A percentile compares a stretch with the other conserved stretches of the same genome.
These are phyloP conservation scores for Phyllopteryx taeniolatus DNA, from an alignment of 2,113 vertebrate genomes.

Conservation along the genomic window DNA sequence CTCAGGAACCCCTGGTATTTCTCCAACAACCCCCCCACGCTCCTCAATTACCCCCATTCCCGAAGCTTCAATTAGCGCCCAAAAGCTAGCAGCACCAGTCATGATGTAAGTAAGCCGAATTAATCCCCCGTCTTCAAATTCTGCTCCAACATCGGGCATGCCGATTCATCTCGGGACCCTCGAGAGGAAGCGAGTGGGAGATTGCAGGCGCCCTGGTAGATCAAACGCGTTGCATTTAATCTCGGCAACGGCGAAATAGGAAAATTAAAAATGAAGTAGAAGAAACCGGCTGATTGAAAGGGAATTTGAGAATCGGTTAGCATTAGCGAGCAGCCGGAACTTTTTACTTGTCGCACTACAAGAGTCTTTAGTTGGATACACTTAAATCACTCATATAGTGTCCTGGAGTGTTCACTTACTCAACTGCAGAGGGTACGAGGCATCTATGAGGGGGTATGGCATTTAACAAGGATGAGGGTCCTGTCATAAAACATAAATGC, in stretches of 20 bases:
- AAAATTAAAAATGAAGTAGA: background rate
- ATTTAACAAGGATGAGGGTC: background rate
- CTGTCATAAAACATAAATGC: background rate
- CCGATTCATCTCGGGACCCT: conserved; percentile 1
- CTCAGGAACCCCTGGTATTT: background rate
- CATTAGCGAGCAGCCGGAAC: background rate
- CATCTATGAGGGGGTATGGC: background rate
- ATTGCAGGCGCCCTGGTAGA: background rate
- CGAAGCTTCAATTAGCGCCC: background rate
- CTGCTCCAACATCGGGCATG: background rate
- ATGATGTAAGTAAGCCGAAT: background rate
- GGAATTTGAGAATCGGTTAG: background rate
- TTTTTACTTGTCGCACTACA: background rate
- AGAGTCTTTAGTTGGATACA: background rate
- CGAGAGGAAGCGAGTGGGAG: background rate
- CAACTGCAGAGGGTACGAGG: background rate
- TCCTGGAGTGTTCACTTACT: background rate
- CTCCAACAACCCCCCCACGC: background rate
- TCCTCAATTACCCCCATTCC: background rate
- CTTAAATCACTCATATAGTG: background rate
- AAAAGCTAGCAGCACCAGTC: background rate
- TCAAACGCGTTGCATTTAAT: background rate
- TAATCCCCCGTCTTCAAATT: background rate
- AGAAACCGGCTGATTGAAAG: background rate
- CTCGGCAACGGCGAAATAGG: background rate